Evolutionary conservation across 2,113 vertebrate species (phyloP), one percentile per base, ranked within the genome.

Genomic region (Syrmaticus mikado): DNA sequence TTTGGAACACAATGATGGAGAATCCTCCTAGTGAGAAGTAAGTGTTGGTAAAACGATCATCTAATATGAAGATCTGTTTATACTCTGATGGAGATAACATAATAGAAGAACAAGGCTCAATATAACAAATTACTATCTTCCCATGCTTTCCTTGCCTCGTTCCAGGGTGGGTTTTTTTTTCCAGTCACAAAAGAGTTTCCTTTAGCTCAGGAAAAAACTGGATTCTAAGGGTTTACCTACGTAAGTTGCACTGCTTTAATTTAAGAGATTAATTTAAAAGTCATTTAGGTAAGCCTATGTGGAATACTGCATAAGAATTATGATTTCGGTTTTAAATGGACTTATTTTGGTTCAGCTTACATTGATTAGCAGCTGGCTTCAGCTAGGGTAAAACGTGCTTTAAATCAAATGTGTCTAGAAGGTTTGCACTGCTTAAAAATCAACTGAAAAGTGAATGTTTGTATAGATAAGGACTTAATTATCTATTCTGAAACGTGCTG

Each of bases 351-450:
- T 96, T 94, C 84, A 85, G 88, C 58, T 90, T 89, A 60, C 86
- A 89, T 66, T 94, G 94, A 96, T 95, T 90, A 96, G 92, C 95
- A 96, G 81, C 86, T 94, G 70, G 86, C 48, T 95, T 84, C 86
- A 89, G 77, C 77, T 82, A 73, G n/a, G 90, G 66, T 79, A 96
- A 93, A 92, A 96, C 20, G 40, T 70, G 62, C 78, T 89, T 92
- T 82, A 89, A 94, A 95, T 84, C 78, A 93, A 94, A 93, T 58
- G 70, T 58, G 66, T 96, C 93, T 92, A 92, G 73, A 86, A 96
- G 86, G 74, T 82, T 92, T 92, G 70, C 58, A 48, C 77, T 86
- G 84, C 91, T 93, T 95, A 93, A 92, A 95, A 94, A 93, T 87
- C 86, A 94, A 92, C 89, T 38, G 3, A 87, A 86, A 94, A 92